Percentiles rank a stretch among this genome's conserved stretches.
These are phyloP conservation scores for Pocillopora verrucosa DNA, from an alignment of 64 coral and sea anemone species.

Conservation along the genomic window DNA sequence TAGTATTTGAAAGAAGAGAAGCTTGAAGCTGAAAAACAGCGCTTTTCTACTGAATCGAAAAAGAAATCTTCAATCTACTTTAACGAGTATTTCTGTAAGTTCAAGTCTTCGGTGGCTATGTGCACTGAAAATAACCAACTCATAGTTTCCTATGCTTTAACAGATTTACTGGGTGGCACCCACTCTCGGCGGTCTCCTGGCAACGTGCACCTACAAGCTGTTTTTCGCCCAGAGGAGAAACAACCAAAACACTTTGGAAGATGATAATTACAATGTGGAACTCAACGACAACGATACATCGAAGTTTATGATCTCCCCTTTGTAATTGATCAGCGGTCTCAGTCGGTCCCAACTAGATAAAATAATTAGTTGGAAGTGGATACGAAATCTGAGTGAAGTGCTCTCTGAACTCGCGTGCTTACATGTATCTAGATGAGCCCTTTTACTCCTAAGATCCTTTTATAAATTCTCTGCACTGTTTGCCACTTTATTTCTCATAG, in stretches of 20 bases:
- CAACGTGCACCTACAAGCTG: conserved; percentile 57
- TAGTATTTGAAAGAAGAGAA: too few species aligned
- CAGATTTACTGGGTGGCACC: conserved; percentile 89
- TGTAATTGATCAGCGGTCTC: background rate
- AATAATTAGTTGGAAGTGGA: background rate
- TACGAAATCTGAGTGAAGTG: too few species aligned
- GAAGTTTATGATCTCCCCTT: background rate
- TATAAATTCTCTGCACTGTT: too few species aligned
- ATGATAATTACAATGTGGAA: conserved; percentile 6
- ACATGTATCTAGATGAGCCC: too few species aligned
- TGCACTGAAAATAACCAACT: background rate
- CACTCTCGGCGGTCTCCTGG: conserved; percentile 50
- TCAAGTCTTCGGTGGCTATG: background rate
- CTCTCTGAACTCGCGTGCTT: too few species aligned
- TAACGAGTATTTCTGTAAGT: too few species aligned
- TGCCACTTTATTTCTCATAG: too few species aligned
- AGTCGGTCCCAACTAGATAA: background rate
- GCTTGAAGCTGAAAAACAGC: too few species aligned
- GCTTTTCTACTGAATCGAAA: too few species aligned
- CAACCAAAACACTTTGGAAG: background rate
- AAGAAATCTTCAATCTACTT: too few species aligned
- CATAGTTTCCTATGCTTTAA: background rate
- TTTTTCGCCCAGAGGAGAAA: conserved; percentile 26
- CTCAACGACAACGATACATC: conserved; percentile 10
- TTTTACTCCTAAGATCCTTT: too few species aligned